phyloP scores from a whole-genome alignment of 2,797 vertebrate genomes.

The Jordanella pulchra region DNA sequence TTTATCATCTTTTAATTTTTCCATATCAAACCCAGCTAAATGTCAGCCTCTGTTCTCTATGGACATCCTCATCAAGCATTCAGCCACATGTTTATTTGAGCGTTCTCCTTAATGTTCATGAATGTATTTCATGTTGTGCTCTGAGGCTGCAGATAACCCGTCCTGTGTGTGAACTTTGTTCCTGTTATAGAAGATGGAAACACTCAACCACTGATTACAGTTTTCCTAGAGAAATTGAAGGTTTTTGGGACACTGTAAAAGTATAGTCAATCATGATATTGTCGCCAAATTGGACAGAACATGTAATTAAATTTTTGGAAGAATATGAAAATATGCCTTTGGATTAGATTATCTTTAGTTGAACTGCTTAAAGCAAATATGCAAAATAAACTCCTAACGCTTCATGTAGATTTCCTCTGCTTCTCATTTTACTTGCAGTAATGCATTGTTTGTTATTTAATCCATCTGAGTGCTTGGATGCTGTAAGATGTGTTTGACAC shows the following conservation, averaged over 20 bases:
- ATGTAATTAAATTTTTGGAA: background rate
- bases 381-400: background rate
- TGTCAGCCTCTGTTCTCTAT: slow-evolving; percentile 15
- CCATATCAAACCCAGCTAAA: slow-evolving; percentile 21
- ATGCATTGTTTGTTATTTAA: slow-evolving; percentile 17
- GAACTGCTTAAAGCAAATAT: background rate
- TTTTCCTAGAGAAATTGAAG: slow-evolving; percentile 29
- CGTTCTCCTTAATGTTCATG: slow-evolving; percentile 13
- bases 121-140: background rate
- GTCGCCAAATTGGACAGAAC: slow-evolving; percentile 7
- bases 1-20: background rate
- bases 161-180: slow-evolving; percentile 40
- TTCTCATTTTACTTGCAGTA: slow-evolving; percentile 14
- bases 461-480: slow-evolving; percentile 35
- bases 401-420: background rate
- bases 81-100: slow-evolving; percentile 25
- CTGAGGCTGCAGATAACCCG: background rate
- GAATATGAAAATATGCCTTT: background rate
- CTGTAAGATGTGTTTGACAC: slow-evolving; percentile 44
- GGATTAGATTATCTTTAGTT: background rate
- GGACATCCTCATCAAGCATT: slow-evolving; percentile 33
- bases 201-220: slow-evolving; percentile 51
- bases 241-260: slow-evolving; percentile 32
- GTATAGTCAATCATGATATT: slow-evolving; percentile 18
- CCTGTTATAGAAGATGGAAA: slow-evolving; percentile 31